Evolutionary conservation across 2,797 vertebrate genomes (phyloP), one percentile per base, ranked within the genome.

Genomic region (Paguma larvata): DNA sequence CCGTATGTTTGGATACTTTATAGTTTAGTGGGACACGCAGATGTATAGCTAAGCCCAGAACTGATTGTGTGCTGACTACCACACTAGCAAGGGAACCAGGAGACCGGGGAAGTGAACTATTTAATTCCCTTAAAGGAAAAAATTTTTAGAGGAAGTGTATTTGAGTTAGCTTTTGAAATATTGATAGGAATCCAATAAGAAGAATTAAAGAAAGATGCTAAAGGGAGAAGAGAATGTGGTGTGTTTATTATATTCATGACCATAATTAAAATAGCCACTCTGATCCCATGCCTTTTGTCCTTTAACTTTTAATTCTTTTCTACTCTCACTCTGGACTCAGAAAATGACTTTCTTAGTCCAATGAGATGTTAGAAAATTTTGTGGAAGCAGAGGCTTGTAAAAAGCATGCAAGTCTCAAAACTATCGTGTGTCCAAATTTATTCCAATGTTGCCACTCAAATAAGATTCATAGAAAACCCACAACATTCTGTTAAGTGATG

Each of bases 381-480:
- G 15, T 38, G 13, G 21, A 85, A 56, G 4, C 21, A 84, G 23
- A 78, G 3, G 12, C 18, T 32, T 53, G 68, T 59, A 41, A 73
- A 62, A 90, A 77, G 4, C 3, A 13, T 44, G 10, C 6, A 41
- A 30, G 6, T 41, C 5, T 27, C 16, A 34, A 30, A 78, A 12
- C 27, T 38, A 62, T 32, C 56, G 6, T 15, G 6, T 84, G 44
- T 65, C 68, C 21, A 23, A 14, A 56, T 84, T 70, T 83, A 67
- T 84, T 78, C n/a, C 30, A 78, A 53, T 44, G 23, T n/a, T 6
- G 2, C 44, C 5, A 15, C 11, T 70, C 80, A 89, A 53, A 34
- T 92, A 5, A 68, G 48, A 89, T 53, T 86, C 16, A 68, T 63
- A 86, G 19, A 93, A 94, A 86, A 32, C 7, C 34, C 38, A 91